Evolutionary conservation across 2,888 invertebrate species (phyloP), one percentile per base, ranked within the genome.

Genomic region (Torymus aiolomorphi): DNA sequence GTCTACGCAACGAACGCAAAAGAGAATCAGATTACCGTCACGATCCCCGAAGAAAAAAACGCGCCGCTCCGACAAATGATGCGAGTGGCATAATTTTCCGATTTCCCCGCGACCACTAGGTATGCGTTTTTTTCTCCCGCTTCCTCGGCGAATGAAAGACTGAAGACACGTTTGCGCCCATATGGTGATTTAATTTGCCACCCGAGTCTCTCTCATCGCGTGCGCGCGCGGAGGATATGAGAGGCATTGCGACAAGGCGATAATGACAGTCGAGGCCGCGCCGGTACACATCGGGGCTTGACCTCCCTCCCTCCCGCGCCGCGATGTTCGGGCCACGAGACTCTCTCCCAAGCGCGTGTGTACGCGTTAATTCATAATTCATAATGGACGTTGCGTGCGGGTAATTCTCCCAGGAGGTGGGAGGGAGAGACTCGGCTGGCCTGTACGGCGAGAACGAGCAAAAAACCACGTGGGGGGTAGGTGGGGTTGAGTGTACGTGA

Each of bases 291-390:
- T 20, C 4, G 13, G 42, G 13, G 31, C 2, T 51, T 52, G 42
- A 54, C 56, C 63, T 51, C 16, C 2, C 18, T 59, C 13, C n/a
- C 42, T 42, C n/a, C 1, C 16, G 42, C 11, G 31, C 18, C 65
- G 66, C 56, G 59, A 13, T 13, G 42, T 42, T 42, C 42, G 8
- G 42, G 42, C 42, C 42, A 42, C 42, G 42, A 42, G 42, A 10
- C 8, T 51, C 57, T 18, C 61, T 42, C 49, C 8, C 42, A 8
- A 8, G 42, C 42, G 42, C 42, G 42, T 42, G 42, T 61, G 77
- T 75, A 81, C 84, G 83, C 86, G 85, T 87, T 87, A 87, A 88
- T 88, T 88, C 86, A 87, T 88, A 88, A 88, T 88, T 88, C 86
- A 87, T 85, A 87, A 86, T 86, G 84, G 83, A 84, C 84, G 83